phyloP scores from a whole-genome alignment of 2,113 vertebrate species.

The Raphicerus campestris region DNA sequence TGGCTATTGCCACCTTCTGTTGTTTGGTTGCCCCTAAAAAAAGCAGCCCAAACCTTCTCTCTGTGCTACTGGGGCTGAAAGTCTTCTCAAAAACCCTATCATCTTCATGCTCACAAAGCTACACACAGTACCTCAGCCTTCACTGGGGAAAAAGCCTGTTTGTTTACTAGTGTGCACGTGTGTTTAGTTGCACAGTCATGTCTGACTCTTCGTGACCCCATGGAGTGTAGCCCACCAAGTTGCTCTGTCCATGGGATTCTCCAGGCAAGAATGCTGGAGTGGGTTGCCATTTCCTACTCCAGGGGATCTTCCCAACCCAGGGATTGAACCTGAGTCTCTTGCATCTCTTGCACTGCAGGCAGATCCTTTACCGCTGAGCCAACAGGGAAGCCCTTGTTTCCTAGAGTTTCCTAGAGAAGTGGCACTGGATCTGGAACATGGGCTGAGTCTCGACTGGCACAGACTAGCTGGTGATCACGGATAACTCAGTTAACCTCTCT shows the following conservation, averaged over 20 bases:
- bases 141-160: not conserved
- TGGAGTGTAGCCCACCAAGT: not conserved
- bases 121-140: not conserved
- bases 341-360: not conserved
- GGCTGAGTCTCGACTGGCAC: not conserved
- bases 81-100: not conserved
- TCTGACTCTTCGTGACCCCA: not conserved
- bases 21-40: not conserved
- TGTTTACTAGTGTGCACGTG: not conserved
- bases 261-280: not conserved
- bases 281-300: not conserved
- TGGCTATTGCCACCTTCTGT: not conserved
- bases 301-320: not conserved
- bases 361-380: not conserved
- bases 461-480: not conserved
- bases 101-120: not conserved
- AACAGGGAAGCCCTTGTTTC: not conserved
- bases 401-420: rapidly evolving
- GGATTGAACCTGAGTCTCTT: not conserved
- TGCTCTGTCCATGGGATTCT: not conserved
- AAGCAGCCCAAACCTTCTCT: not conserved
- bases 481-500: not conserved
- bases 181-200: not conserved
- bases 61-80: not conserved
- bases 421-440: rapidly evolving